These are phyloP conservation scores for Cynoglossus semilaevis DNA, from an alignment of 2,113 vertebrate genomes.

Conservation along the genomic window DNA sequence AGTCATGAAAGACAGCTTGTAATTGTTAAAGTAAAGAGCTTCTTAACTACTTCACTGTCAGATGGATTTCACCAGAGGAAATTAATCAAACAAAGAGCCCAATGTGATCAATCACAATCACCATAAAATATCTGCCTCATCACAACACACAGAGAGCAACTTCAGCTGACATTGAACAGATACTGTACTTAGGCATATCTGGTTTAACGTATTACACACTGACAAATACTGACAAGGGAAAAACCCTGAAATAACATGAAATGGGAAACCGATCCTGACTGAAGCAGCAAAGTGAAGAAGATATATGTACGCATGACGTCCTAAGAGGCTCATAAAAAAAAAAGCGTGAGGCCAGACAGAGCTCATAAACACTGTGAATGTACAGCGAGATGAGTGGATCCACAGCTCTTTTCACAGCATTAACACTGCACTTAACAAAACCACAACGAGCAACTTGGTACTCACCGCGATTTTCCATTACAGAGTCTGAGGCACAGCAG, in stretches of 20 bases:
- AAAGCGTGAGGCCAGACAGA: slow-evolving; percentile 20
- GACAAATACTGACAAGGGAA: background rate
- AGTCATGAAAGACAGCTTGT: too few relatives aligned
- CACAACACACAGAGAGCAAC: too few relatives aligned
- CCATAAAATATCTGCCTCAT: too few relatives aligned
- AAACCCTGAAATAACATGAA: slow-evolving; percentile 6
- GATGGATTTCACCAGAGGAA: too few relatives aligned
- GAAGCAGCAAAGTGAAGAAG: slow-evolving; percentile 7
- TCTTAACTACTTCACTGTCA: too few relatives aligned
- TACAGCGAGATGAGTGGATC: slow-evolving; percentile 22
- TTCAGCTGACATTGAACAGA: background rate
- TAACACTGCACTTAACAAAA: slow-evolving; percentile 55
- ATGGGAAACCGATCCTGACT: slow-evolving; percentile 11
- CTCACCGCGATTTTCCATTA: slow-evolving; percentile 82
- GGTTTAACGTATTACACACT: background rate
- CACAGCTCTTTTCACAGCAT: slow-evolving; percentile 35
- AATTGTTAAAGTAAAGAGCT: too few relatives aligned
- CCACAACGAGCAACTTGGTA: slow-evolving; percentile 46
- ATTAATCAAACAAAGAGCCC: too few relatives aligned
- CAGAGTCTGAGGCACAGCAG: slow-evolving; percentile 70
- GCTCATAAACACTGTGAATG: slow-evolving; percentile 47
- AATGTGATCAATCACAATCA: too few relatives aligned
- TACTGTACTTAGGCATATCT: background rate
- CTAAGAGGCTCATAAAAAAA: slow-evolving; percentile 43
- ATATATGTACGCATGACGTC: slow-evolving; percentile 18